Percentiles rank a stretch among this genome's conserved stretches.
phyloP scores from a whole-genome alignment of 1,140 invertebrate species.

The Conus betulinus region DNA sequence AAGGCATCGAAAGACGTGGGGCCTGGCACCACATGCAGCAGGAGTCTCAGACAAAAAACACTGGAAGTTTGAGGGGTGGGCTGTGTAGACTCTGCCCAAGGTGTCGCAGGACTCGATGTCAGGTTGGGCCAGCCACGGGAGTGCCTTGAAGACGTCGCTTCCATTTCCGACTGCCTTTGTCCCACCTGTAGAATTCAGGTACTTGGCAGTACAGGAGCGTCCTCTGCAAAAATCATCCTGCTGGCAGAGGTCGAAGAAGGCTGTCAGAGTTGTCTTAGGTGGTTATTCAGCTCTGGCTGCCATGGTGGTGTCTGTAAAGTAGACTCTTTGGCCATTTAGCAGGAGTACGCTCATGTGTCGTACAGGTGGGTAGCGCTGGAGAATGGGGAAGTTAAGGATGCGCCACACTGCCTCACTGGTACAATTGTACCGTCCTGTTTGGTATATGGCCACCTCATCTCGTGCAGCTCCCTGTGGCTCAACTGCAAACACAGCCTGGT shows the following conservation, averaged over 20 bases:
- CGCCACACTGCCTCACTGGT: slow-evolving; percentile 65
- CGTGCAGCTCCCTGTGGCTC: slow-evolving; percentile 28
- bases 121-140: background rate
- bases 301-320: slow-evolving; percentile 69
- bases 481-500: slow-evolving; percentile 38
- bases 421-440: slow-evolving; percentile 58
- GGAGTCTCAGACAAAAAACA: slow-evolving; percentile 35
- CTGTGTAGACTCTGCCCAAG: slow-evolving; percentile 31
- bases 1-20: slow-evolving; percentile 34
- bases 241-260: slow-evolving; percentile 65
- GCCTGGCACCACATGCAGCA: slow-evolving; percentile 14
- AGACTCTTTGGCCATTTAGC: slow-evolving; percentile 74
- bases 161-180: slow-evolving; percentile 37
- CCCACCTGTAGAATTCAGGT: slow-evolving; percentile 68
- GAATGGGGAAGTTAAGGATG: slow-evolving; percentile 61
- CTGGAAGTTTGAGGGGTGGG: slow-evolving; percentile 24
- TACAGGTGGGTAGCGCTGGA: slow-evolving; percentile 72
- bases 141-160: background rate
- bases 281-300: slow-evolving; percentile 55
- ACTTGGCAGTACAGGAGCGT: slow-evolving; percentile 66
- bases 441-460: slow-evolving; percentile 19
- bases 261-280: slow-evolving; percentile 73
- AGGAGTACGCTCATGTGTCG: slow-evolving; percentile 76
- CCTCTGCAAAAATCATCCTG: slow-evolving; percentile 62
- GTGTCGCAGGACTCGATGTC: background rate